Evolutionary conservation across 2,113 vertebrate genomes (phyloP).

Genomic region (Lycaon pictus): DNA sequence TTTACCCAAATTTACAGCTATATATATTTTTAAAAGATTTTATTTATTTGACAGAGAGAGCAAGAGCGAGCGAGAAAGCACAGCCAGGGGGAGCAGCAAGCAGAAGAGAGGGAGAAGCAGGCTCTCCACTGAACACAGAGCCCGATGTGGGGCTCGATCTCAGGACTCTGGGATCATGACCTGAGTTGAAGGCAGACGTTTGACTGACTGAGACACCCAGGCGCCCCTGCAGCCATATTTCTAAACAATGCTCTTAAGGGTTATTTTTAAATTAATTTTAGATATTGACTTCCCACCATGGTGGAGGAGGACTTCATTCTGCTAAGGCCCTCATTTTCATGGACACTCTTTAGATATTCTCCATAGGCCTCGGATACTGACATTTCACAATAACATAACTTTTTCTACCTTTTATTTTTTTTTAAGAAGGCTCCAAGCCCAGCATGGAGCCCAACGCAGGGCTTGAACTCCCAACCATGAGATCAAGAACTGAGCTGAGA

Average conservation of each 20-base stretch:
- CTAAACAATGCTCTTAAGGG: not conserved
- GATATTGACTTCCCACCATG: not conserved
- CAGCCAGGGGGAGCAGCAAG: not conserved
- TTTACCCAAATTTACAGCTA: not conserved
- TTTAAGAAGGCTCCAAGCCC: not conserved
- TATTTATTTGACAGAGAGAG: not conserved
- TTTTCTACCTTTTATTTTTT: not conserved
- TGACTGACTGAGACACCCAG: not conserved
- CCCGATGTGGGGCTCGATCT: not conserved
- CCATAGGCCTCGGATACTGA: not conserved
- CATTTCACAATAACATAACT: not conserved
- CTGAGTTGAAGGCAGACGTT: not conserved
- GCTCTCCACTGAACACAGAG: not conserved
- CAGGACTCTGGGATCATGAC: not conserved
- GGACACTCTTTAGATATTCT: not conserved
- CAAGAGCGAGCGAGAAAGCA: not conserved
- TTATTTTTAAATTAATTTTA: not conserved
- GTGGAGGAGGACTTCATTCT: not conserved
- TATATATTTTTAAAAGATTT: constrained; percentile 35
- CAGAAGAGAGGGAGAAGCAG: not conserved
- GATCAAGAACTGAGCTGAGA: not conserved
- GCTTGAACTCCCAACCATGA: not conserved
- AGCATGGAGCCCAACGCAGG: not conserved
- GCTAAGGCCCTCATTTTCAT: not conserved
- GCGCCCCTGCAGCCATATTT: not conserved